Evolutionary conservation across 1,140 invertebrate species (phyloP).

Genomic region (Oncopodura yosiiana): DNA sequence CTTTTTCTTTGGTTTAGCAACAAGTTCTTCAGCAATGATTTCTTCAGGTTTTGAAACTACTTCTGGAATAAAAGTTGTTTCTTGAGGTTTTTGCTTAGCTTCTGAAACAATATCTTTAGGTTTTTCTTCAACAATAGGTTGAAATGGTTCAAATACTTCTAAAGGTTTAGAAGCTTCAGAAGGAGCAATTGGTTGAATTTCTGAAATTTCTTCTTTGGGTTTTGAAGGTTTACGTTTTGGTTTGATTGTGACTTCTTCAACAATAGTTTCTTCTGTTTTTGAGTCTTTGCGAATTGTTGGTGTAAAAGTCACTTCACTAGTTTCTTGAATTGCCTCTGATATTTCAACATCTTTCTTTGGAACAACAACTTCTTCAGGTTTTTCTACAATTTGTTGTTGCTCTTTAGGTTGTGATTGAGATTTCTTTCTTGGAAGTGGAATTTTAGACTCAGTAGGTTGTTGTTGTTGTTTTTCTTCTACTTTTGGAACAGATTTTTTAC

Average conservation of each 20-base stretch:
- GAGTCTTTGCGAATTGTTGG: background rate
- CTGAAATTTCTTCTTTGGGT: background rate
- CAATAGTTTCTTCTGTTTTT: background rate
- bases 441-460: background rate
- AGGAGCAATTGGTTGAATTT: background rate
- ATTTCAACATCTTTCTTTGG: background rate
- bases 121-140: background rate
- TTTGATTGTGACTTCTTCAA: slow-evolving; percentile 1
- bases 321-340: background rate
- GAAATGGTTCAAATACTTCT: no score
- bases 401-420: background rate
- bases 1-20: background rate
- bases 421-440: background rate
- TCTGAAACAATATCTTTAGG: background rate
- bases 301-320: background rate
- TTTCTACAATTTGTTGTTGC: background rate
- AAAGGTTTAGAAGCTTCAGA: no score
- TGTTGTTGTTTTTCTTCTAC: slow-evolving; percentile 3
- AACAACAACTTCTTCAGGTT: background rate
- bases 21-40: background rate
- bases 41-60: background rate
- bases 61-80: background rate
- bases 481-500: background rate
- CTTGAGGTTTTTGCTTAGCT: background rate
- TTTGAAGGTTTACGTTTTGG: background rate